A percentile compares a stretch with the other conserved stretches of the same genome.
Conservation (phyloP, 2,888 invertebrate species). For the Stenolophus ochropezus region DNA sequence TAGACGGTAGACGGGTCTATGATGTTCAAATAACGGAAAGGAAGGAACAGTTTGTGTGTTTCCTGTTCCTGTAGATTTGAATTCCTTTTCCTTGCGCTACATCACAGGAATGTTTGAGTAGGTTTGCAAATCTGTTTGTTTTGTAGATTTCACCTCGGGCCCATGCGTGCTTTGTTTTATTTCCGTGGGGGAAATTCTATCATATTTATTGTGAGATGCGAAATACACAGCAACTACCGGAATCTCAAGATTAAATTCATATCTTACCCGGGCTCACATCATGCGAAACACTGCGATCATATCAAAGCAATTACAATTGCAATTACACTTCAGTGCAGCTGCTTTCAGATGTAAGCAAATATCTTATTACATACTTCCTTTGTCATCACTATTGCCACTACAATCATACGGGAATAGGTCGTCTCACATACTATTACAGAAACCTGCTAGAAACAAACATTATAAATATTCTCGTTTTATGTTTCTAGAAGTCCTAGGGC, state of each 20-base stretch:
- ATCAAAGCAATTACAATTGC: not conserved
- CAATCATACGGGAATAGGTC: no score
- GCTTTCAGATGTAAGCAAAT: no score
- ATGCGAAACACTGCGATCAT: not conserved
- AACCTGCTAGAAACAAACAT: no score
- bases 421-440: no score
- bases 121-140: conserved; percentile 39
- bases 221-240: not conserved
- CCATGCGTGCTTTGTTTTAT: conserved; percentile 12
- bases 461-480: no score
- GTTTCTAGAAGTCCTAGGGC: no score
- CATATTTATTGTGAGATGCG: not conserved
- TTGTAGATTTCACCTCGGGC: conserved; percentile 14
- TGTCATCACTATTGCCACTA: no score
- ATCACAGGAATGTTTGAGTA: conserved; percentile 40
- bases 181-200: not conserved
- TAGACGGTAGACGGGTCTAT: no score
- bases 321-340: no score
- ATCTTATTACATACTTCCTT: no score
- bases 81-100: conserved; percentile 45
- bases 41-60: conserved; percentile 48
- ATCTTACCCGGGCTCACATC: no score
- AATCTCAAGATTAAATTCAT: not conserved
- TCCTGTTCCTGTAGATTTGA: conserved; percentile 45
- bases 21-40: conserved; percentile 55